Conservation (phyloP, 2,113 vertebrate species). For the Xyrauchen texanus region DNA sequence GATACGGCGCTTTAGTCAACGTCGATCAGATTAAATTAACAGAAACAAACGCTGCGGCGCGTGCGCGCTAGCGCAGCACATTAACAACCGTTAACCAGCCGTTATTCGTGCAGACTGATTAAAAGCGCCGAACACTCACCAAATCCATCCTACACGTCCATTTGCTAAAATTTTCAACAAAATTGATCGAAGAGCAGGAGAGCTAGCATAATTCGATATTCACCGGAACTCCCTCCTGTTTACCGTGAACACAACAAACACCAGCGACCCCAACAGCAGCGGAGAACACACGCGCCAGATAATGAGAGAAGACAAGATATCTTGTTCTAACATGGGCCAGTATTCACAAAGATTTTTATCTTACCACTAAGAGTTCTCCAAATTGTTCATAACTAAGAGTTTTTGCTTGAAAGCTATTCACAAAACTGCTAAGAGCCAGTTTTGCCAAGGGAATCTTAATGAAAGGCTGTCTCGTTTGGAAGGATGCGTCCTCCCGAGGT, state of each 20-base stretch:
- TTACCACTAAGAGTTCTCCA: too few species aligned
- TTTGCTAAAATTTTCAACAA: slow-evolving; percentile 52
- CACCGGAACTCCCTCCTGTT: slow-evolving; percentile 52
- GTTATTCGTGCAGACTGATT: background rate
- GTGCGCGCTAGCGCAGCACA: background rate
- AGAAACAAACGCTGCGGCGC: background rate
- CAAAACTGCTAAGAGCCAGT: too few species aligned
- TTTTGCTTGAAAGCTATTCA: too few species aligned
- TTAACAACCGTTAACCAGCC: background rate
- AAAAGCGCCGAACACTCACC: slow-evolving; percentile 37
- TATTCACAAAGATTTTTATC: too few species aligned
- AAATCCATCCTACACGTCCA: slow-evolving; percentile 55
- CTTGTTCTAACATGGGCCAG: too few species aligned
- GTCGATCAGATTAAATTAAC: background rate
- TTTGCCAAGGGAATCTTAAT: too few species aligned
- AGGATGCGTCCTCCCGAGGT: too few species aligned
- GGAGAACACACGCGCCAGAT: slow-evolving; percentile 8
- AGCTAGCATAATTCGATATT: slow-evolving; percentile 48
- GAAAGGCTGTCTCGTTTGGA: too few species aligned
- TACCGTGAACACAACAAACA: background rate
- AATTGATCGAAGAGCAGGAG: slow-evolving; percentile 49
- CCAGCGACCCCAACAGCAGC: slow-evolving; percentile 30
- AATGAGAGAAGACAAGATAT: too few species aligned
- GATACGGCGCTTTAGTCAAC: background rate
- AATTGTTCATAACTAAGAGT: too few species aligned